Evolutionary conservation across 2,797 vertebrate genomes (phyloP).

Genomic region (Pelochelys cantorii): DNA sequence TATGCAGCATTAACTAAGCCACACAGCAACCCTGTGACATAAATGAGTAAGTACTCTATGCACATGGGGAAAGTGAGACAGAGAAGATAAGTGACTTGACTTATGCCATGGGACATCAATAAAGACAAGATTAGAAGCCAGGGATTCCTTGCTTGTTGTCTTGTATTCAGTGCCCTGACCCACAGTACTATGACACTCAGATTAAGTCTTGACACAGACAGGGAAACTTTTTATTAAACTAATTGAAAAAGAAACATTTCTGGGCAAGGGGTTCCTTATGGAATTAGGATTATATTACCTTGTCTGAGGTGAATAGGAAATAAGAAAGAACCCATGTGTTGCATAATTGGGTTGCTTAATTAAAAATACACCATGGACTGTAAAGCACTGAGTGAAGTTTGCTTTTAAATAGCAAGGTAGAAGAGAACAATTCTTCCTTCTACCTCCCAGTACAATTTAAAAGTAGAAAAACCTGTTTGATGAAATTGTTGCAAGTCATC

Average conservation of each 20-base stretch:
- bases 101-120: neutral
- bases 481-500: neutral
- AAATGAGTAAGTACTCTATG: neutral
- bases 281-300: neutral
- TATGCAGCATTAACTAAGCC: neutral
- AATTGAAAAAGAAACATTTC: neutral
- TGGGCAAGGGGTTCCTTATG: neutral
- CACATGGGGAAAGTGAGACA: neutral
- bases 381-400: neutral
- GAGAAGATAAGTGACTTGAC: neutral
- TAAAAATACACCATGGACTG: neutral
- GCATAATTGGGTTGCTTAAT: neutral
- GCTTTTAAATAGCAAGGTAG: neutral
- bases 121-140: neutral
- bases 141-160: neutral
- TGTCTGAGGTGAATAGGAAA: neutral
- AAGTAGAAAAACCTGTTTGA: neutral
- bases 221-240: neutral
- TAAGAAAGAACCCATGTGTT: neutral
- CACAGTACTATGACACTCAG: neutral
- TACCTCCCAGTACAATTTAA: neutral
- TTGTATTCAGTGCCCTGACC: neutral
- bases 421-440: neutral
- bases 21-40: neutral
- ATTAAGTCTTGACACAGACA: neutral